Percentiles rank a stretch among this genome's conserved stretches.
These are phyloP conservation scores for Ondatra zibethicus DNA, from an alignment of 2,113 vertebrate species.

Conservation along the genomic window DNA sequence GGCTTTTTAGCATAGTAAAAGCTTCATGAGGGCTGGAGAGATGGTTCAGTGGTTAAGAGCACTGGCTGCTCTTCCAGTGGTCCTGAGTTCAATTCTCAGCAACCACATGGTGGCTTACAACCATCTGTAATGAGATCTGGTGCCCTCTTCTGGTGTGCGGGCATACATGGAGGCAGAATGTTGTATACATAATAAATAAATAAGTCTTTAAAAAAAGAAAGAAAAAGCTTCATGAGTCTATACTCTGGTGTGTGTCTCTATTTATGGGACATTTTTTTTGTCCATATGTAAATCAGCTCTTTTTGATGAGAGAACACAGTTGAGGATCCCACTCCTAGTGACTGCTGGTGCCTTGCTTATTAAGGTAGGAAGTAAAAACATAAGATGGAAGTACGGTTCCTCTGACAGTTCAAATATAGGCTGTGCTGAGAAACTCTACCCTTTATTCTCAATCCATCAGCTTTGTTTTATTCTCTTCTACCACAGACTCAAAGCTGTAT, in stretches of 20 bases:
- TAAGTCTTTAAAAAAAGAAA: too few species aligned
- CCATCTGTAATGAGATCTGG: too few species aligned
- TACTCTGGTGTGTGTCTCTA: not conserved
- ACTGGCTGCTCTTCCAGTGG: too few species aligned
- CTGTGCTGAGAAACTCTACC: not conserved
- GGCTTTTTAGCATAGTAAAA: not conserved
- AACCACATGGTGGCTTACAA: too few species aligned
- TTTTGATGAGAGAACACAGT: conserved; percentile 1
- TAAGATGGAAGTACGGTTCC: not conserved
- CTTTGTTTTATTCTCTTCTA: not conserved
- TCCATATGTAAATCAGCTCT: not conserved
- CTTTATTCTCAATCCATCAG: not conserved
- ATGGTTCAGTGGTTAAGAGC: too few species aligned
- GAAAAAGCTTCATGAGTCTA: not conserved
- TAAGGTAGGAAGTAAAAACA: not conserved
- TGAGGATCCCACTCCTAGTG: not conserved
- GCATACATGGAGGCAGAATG: too few species aligned
- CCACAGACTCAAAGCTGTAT: not conserved
- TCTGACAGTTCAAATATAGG: not conserved
- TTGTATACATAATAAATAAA: too few species aligned
- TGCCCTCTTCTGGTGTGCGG: too few species aligned
- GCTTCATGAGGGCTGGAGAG: not conserved
- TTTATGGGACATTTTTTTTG: not conserved
- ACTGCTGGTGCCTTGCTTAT: not conserved
- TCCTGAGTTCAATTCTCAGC: too few species aligned